Evolutionary conservation across 2,113 vertebrate genomes (phyloP), one percentile per base, ranked within the genome.

Genomic region (Carassius carassius): DNA sequence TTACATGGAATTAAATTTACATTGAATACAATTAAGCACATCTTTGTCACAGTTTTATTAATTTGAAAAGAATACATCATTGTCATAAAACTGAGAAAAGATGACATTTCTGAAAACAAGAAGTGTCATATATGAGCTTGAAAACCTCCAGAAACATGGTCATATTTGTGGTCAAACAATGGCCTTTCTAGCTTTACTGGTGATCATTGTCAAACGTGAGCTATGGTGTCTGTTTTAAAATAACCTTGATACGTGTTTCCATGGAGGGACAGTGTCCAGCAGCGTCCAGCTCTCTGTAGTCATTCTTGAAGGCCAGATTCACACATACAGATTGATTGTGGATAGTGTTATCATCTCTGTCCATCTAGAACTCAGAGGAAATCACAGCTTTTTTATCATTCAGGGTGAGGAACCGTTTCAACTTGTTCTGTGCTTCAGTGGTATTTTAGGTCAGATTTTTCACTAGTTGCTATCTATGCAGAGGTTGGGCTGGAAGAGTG

Each of bases 291-390:
- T 78, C 81, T 89, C 89, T 78, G 87, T 81, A 87, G 86, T 85
- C 86, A 85, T 88, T 86, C 86, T 86, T 88, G 85, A 88, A 56
- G 86, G 81, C 84, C 77, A 44, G 76, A 87, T 85, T 89, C 87
- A 87, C 86, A 88, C 86, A 88, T 84, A 78, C 83, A 84, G 89
- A 90, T 86, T 90, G 89, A 88, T 86, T 89, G 86, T 69, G 80
- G 83, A 86, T 88, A 85, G 85, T 63, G 77, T 81, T 85, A 89
- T 89, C 86, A 85, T 89, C 85, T 89, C 88, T 79, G 85, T 88
- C 89, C 89, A 88, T 89, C 89, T 90, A 89, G 63, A 90, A 88
- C 89, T 90, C 89, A 78, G 86, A 88, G 89, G 89, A 89, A 90
- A 90, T 90, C 89, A 90, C 86, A 86, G 86, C 87, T 86, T 90